A percentile compares a stretch with the other conserved stretches of the same genome.
phyloP scores from a whole-genome alignment of 2,888 invertebrate genomes.

The Allolobophora icterica region DNA sequence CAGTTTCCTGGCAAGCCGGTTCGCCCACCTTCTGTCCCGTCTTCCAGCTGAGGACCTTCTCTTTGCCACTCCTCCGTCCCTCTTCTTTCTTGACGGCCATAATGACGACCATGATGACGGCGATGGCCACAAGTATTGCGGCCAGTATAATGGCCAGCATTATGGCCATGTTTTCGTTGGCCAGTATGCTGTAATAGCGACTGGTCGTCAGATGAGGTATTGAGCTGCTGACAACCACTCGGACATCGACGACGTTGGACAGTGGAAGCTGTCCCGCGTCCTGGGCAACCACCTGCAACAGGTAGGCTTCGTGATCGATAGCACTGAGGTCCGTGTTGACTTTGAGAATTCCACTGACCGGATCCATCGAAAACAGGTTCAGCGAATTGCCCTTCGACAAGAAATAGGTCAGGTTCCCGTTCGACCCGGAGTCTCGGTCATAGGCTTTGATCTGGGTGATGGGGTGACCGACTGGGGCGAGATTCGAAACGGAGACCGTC shows the following conservation, averaged over 20 bases:
- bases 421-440: conserved; percentile 30
- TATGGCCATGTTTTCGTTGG: conserved; percentile 37
- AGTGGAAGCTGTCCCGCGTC: conserved; percentile 33
- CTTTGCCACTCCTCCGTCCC: neutral
- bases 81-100: conserved; percentile 17
- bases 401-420: conserved; percentile 33
- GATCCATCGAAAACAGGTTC: conserved; percentile 31
- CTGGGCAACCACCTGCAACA: conserved; percentile 30
- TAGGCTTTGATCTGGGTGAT: conserved; percentile 32
- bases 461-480: conserved; percentile 28
- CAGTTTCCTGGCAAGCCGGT: neutral
- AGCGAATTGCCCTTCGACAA: conserved; percentile 32
- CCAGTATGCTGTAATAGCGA: conserved; percentile 22
- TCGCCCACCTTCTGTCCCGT: neutral
- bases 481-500: conserved; percentile 32
- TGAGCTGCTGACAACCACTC: conserved; percentile 35
- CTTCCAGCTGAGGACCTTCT: neutral
- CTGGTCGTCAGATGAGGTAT: conserved; percentile 18
- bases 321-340: conserved; percentile 24
- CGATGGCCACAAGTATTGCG: conserved; percentile 37
- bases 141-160: conserved; percentile 37
- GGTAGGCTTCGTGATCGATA: conserved; percentile 26
- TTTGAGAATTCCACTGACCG: conserved; percentile 30
- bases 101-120: conserved; percentile 36
- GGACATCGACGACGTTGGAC: conserved; percentile 26